Percentiles rank a stretch among this genome's conserved stretches.
Conservation (phyloP, 2,888 invertebrate species). For the Hecatera dysodea region DNA sequence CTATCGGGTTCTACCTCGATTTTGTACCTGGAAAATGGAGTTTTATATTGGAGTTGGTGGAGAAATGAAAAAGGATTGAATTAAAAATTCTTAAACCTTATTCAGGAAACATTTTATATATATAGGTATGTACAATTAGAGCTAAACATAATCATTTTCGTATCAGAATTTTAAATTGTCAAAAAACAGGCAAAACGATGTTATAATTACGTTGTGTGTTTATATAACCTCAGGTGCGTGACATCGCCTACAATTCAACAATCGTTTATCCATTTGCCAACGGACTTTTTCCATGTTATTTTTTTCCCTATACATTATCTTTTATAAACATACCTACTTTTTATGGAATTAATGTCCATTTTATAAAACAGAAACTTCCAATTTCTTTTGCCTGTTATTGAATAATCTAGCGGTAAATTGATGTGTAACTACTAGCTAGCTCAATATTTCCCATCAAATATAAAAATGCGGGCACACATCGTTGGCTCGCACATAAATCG, state of each 20-base stretch:
- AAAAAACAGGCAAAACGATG: background rate
- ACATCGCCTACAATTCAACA: background rate
- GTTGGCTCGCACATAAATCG: constrained; percentile 56
- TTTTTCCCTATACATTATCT: too few species aligned
- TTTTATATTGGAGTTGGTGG: constrained; percentile 11
- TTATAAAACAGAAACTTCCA: background rate
- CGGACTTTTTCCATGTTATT: background rate
- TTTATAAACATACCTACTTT: too few species aligned
- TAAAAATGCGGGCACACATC: constrained; percentile 37
- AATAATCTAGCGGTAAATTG: background rate
- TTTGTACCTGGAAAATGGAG: constrained; percentile 6
- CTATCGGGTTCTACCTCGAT: constrained; percentile 7
- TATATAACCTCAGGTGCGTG: background rate
- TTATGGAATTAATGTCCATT: background rate
- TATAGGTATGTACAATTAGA: background rate
- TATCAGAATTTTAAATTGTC: background rate
- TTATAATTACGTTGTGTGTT: constrained; percentile 8
- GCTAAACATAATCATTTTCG: background rate
- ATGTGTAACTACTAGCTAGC: constrained; percentile 1
- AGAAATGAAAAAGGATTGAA: background rate
- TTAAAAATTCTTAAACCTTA: background rate
- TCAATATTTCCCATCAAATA: constrained; percentile 35
- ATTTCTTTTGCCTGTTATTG: background rate
- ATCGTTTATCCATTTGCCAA: background rate
- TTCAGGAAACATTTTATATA: background rate